These are phyloP conservation scores for Physocephala rufipes DNA, from an alignment of 2,888 invertebrate genomes.

Conservation along the genomic window DNA sequence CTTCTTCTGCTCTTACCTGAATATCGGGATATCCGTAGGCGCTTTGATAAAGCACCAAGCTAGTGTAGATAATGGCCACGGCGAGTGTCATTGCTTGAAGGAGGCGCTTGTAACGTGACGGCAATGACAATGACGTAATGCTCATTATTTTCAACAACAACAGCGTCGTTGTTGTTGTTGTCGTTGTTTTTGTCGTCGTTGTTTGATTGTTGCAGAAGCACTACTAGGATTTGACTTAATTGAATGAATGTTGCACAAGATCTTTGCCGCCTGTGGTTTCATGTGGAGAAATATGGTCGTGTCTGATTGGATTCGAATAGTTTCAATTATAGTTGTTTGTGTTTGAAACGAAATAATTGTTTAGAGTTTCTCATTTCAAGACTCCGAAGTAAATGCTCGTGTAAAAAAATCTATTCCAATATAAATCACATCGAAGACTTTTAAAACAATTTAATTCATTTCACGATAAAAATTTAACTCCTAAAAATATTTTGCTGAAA, in stretches of 20 bases:
- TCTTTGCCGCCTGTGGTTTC: conserved; percentile 20
- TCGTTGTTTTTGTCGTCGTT: conserved; percentile 13
- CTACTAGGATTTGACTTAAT: conserved; percentile 4
- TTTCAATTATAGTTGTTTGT: background rate
- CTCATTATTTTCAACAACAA: conserved; percentile 59
- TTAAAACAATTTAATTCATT: background rate
- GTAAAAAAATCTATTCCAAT: too few relatives aligned
- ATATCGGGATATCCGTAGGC: conserved; percentile 65
- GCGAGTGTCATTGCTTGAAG: conserved; percentile 66
- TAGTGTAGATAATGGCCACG: conserved; percentile 65
- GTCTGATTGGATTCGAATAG: background rate
- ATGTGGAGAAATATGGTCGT: conserved; percentile 1
- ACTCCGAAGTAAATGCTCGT: too few relatives aligned
- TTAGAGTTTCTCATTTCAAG: too few relatives aligned
- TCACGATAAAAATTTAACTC: too few relatives aligned
- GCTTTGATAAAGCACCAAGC: conserved; percentile 65
- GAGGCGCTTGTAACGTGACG: conserved; percentile 66
- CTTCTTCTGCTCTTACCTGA: conserved; percentile 60
- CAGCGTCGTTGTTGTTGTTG: conserved; percentile 4
- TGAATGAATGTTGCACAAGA: background rate
- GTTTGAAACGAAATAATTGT: background rate
- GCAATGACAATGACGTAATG: conserved; percentile 65
- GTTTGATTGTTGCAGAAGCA: background rate
- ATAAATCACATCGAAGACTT: background rate
- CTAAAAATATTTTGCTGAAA: background rate